Evolutionary conservation across 2,888 invertebrate species (phyloP).

Genomic region (Lacanobia oleracea): DNA sequence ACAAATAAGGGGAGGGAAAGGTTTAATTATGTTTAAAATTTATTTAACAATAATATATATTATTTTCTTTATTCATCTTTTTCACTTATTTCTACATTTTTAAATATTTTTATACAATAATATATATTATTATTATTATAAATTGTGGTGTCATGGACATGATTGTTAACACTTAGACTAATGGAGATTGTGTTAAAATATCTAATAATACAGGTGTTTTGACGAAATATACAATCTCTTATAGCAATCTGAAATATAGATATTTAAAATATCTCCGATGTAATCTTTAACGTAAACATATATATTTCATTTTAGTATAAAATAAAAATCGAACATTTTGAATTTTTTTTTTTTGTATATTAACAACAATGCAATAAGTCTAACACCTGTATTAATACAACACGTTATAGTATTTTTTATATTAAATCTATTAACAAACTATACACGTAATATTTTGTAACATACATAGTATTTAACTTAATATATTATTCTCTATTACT

Average conservation of each 20-base stretch:
- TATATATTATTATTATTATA: slow-evolving; percentile 16
- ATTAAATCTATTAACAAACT: slow-evolving; percentile 56
- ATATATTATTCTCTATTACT: slow-evolving; percentile 52
- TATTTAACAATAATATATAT: slow-evolving; percentile 40
- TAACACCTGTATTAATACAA: slow-evolving; percentile 49
- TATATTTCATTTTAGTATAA: background rate
- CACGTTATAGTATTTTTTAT: slow-evolving; percentile 27
- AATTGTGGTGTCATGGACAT: slow-evolving; percentile 65
- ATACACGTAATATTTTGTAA: slow-evolving; percentile 51
- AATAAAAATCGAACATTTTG: slow-evolving; percentile 1
- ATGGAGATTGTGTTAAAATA: slow-evolving; percentile 66
- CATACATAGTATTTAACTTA: slow-evolving; percentile 51
- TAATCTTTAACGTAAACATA: background rate
- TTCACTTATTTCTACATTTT: no score
- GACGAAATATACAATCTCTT: slow-evolving; percentile 31
- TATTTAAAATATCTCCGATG: background rate
- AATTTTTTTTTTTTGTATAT: slow-evolving; percentile 8
- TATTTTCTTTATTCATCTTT: no score
- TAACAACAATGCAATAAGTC: background rate
- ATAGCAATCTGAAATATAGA: slow-evolving; percentile 9
- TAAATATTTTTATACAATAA: slow-evolving; percentile 40
- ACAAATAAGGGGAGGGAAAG: slow-evolving; percentile 7
- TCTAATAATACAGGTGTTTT: slow-evolving; percentile 64
- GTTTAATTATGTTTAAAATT: slow-evolving; percentile 14
- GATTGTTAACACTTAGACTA: slow-evolving; percentile 61